Evolutionary conservation across 2,888 invertebrate genomes (phyloP), one percentile per base, ranked within the genome.

Genomic region (Trissolcus japonicus): DNA sequence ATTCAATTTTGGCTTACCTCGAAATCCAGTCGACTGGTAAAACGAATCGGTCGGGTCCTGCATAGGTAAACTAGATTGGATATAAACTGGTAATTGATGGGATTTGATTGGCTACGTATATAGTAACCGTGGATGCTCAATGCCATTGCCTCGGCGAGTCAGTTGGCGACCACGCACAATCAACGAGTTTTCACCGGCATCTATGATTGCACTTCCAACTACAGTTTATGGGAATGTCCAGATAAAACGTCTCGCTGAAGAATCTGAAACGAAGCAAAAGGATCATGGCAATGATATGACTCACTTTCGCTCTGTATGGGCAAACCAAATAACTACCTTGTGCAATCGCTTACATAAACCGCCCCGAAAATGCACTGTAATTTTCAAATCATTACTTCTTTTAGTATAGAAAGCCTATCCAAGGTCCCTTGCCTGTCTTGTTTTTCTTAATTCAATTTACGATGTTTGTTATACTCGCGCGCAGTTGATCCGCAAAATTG

Each of bases 1-100:
- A 87, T 86, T 85, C 84, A 86, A 85, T 85, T 83, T 84, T 78
- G 81, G 83, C 81, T 82, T 82, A 83, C 81, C 80, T 76, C 75
- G 68, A 74, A 79, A 79, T 72, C 68, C 73, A 65, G 76, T 77
- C 69, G 56, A 71, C 74, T 67, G 68, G 73, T 65, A 71, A 77
- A 78, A 78, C 78, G 61, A 72, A 77, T 75, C 77, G 76, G 35
- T 62, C 67, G 40, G 65, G 71, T 57, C 75, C 74, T 68, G 69
- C 74, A 68, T 72, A 62, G 67, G 77, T 69, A 80, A 78, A 80
- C 78, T 78, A 74, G 77, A 78, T 81, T 76, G 73, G 76, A 73
- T 76, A 74, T 79, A 74, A 80, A 78, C 80, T 80, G 81, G 82
- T 85, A 85, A 86, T 85, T 85, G 85, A 83, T 82, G 81, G 82